Evolutionary conservation across 2,888 invertebrate species (phyloP), one percentile per base, ranked within the genome.

Genomic region (Lycocerus yunnanus): DNA sequence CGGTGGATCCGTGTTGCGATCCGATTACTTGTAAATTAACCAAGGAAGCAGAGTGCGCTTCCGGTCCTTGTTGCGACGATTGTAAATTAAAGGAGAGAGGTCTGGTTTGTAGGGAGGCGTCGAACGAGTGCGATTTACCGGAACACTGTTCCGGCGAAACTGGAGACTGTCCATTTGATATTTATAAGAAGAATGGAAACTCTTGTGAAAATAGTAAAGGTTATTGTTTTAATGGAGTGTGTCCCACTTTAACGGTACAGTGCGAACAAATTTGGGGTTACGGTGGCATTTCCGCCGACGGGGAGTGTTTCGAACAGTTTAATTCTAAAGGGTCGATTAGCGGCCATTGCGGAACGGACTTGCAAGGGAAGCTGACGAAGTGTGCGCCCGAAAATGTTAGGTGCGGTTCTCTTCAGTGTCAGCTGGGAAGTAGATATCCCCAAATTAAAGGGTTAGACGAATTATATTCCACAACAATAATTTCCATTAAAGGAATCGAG

Each of bases 351-450:
- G 99, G 99, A 61, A 93, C 93, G 78, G 94, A 95, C 83, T 85
- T 87, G 78, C 89, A 88, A 75, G 88, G 88, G 73, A 92, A 92
- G 82, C 96, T 92, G 85, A 89, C 96, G 82, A 97, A 97, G 87
- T 98, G 98, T 87, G 93, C 95, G 74, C 84, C 84, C 59, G 86
- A 87, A 77, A 96, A 99, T 87, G 94, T 97, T 21, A 91, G 92
- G 80, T 99, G 99, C 86, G 99, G 99, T 13, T 94, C 98, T 1
- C 89, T 99, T 78, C 99, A 99, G 85, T 99, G 99, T 86, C 95
- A 96, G 86, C 91, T 92, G 74, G 99, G 98, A 11, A 93, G 92
- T 86, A 90, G 93, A 67, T 92, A 93, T 83, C 98, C 98, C 2
- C 91, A 94, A 27, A 91, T 94, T 77, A 89, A 92, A 43, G 95